Evolutionary conservation across 1,140 invertebrate genomes (phyloP).

Genomic region (Drosophila setifemur): DNA sequence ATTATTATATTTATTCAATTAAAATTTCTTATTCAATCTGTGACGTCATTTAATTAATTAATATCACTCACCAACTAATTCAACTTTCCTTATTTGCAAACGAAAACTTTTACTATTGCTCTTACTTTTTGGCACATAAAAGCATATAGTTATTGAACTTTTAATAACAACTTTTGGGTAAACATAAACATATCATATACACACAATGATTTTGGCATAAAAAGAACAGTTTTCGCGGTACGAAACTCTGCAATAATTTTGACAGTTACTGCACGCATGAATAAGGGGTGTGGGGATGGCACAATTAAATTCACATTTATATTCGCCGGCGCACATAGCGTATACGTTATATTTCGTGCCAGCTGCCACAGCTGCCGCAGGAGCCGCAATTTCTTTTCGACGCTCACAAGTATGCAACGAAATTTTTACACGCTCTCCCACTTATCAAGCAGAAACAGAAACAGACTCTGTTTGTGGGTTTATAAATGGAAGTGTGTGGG

Average conservation of each 20-base stretch:
- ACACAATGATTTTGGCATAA: no score
- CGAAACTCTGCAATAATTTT: not conserved
- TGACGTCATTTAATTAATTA: no score
- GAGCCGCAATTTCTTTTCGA: conserved; percentile 47
- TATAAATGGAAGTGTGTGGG: conserved; percentile 4
- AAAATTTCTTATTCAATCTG: no score
- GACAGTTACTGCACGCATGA: not conserved
- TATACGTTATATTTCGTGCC: conserved; percentile 9
- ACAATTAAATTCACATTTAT: conserved; percentile 72
- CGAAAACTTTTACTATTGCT: no score
- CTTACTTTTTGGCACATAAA: no score
- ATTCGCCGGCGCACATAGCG: conserved; percentile 14
- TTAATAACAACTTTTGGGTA: no score
- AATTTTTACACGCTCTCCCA: conserved; percentile 56
- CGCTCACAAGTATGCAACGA: conserved; percentile 70
- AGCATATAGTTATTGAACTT: no score
- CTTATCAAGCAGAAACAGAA: conserved; percentile 53
- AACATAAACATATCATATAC: not conserved
- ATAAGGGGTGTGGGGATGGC: conserved; percentile 16
- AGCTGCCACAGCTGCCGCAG: conserved; percentile 37
- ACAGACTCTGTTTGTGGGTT: conserved; percentile 34
- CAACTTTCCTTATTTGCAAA: no score
- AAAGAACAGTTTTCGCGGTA: no score
- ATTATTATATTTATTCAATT: no score
- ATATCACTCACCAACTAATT: no score